These are phyloP conservation scores for Choristoneura rosaceana DNA, from an alignment of 2,888 invertebrate genomes.

Conservation along the genomic window DNA sequence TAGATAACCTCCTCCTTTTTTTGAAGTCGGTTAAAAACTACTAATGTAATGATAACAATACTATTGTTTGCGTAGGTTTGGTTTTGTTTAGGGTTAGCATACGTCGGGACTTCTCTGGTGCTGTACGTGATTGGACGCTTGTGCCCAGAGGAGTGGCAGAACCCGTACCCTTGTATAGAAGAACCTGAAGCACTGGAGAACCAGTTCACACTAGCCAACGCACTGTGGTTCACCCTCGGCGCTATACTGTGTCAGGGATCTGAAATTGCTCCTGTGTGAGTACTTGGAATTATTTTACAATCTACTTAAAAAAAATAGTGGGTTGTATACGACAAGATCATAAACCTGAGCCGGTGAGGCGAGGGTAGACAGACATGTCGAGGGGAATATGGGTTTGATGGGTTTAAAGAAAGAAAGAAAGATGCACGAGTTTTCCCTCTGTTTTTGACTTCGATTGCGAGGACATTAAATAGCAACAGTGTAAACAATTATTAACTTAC, in stretches of 20 bases:
- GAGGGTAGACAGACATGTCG: too few relatives aligned
- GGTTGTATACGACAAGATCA: too few relatives aligned
- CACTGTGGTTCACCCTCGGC: constrained; percentile 95
- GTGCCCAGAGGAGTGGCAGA: constrained; percentile 95
- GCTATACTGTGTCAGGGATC: constrained; percentile 95
- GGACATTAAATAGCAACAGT: too few relatives aligned
- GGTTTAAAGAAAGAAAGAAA: too few relatives aligned
- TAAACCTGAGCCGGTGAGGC: too few relatives aligned
- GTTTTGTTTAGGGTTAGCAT: constrained; percentile 93
- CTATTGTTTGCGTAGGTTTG: constrained; percentile 85
- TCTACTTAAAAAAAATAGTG: too few relatives aligned
- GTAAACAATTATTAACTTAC: too few relatives aligned
- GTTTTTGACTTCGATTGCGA: too few relatives aligned
- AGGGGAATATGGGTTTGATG: too few relatives aligned
- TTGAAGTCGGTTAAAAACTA: too few relatives aligned
- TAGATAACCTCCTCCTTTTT: too few relatives aligned
- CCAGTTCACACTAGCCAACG: constrained; percentile 93
- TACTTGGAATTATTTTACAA: constrained; percentile 53
- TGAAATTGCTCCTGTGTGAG: constrained; percentile 95
- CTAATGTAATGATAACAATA: not conserved
- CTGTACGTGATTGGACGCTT: constrained; percentile 93
- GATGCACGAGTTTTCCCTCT: too few relatives aligned
- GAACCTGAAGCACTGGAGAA: constrained; percentile 93
- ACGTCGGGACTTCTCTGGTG: constrained; percentile 91
- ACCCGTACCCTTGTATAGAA: constrained; percentile 94